Percentiles rank a stretch among this genome's conserved stretches.
These are phyloP conservation scores for Lasioglossum calceatum DNA, from an alignment of 2,888 invertebrate species.

Conservation along the genomic window DNA sequence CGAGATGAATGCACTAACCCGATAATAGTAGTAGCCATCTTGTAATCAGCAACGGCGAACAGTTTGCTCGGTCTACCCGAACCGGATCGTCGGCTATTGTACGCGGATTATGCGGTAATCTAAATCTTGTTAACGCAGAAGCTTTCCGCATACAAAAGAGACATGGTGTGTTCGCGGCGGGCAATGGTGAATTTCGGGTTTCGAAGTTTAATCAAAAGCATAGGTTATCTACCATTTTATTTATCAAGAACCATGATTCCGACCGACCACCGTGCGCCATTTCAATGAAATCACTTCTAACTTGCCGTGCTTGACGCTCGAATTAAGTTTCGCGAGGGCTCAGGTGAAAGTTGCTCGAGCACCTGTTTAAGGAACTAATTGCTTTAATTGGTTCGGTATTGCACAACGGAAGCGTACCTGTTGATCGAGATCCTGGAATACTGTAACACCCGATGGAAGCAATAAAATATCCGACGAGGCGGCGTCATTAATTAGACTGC, in stretches of 20 bases:
- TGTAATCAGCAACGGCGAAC: conserved; percentile 47
- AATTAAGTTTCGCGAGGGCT: conserved; percentile 35
- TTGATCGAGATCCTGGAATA: conserved; percentile 29
- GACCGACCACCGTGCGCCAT: not conserved
- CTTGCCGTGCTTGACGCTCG: not conserved
- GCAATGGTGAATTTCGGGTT: conserved; percentile 3
- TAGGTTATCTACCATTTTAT: not conserved
- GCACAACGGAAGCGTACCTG: conserved; percentile 33
- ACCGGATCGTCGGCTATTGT: conserved; percentile 38
- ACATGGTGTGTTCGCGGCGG: not conserved
- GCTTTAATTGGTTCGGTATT: conserved; percentile 42
- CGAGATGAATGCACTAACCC: conserved; percentile 16
- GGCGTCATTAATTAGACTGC: not conserved
- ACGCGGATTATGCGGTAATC: conserved; percentile 48
- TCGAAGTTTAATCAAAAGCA: not conserved
- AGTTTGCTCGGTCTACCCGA: conserved; percentile 32
- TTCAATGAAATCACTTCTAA: not conserved
- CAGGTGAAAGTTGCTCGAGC: conserved; percentile 30
- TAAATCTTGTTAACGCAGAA: conserved; percentile 46
- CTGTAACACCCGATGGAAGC: not conserved
- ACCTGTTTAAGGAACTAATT: conserved; percentile 40
- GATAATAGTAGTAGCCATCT: conserved; percentile 24
- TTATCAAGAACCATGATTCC: not conserved
- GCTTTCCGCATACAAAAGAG: conserved; percentile 19
- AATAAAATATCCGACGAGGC: not conserved